Conservation (phyloP, 2,888 invertebrate genomes). For the Tipula vernalis region DNA sequence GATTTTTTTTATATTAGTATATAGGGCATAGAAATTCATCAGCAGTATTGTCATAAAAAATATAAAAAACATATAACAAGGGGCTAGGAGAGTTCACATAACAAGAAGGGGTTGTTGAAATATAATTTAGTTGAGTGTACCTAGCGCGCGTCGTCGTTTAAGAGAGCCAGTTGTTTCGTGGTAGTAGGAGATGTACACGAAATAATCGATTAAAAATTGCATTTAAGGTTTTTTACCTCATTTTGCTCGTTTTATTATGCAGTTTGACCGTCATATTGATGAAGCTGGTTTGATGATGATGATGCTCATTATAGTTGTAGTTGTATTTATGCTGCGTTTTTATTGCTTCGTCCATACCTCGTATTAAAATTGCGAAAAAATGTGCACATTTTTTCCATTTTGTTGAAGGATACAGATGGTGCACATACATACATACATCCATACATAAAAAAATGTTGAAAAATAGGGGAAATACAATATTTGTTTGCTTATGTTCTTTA, state of each 20-base stretch:
- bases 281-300: not conserved
- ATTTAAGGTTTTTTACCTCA: not conserved
- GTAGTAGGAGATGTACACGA: not conserved
- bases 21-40: not conserved
- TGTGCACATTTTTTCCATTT: not conserved
- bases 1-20: not conserved
- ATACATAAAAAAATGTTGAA: not conserved
- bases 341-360: not conserved
- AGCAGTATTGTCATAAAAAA: not conserved
- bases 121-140: not conserved
- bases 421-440: not conserved
- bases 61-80: not conserved
- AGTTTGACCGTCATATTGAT: not conserved
- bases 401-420: not conserved
- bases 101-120: not conserved
- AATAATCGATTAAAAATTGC: conserved; percentile 8
- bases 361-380: not conserved
- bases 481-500: not conserved
- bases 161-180: not conserved
- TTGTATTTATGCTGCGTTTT: not conserved
- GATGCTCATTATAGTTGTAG: not conserved
- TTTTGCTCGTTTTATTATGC: not conserved
- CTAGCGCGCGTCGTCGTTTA: not conserved
- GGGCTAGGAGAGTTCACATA: not conserved
- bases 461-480: not conserved